Evolutionary conservation across 2,888 invertebrate genomes (phyloP), one percentile per base, ranked within the genome.

Genomic region (Microplitis manilae): DNA sequence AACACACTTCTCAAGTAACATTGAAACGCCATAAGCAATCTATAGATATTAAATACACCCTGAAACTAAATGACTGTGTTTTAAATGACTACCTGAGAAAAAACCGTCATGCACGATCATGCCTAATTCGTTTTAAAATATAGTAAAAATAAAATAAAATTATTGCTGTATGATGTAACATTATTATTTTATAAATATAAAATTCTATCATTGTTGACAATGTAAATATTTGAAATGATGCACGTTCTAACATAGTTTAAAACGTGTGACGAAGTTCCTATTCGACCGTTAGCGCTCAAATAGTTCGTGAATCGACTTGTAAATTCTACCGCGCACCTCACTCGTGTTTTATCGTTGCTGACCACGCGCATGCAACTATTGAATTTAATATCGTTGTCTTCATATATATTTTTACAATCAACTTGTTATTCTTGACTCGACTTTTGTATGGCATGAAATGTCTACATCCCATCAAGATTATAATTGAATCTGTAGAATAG

Each of bases 271-370:
- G 60, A 74, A 65, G 59, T 60, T 50, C 59, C 65, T 13, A 41
- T 17, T 17, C 17, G 13, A 30, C 20, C 38, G 13, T 7, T 41
- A 41, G 9, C 13, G 13, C 50, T 50, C 15, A 77, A 69, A 74
- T 73, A 70, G 59, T 64, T 62, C 39, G 65, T 73, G 73, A 69
- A 73, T 77, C 73, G 69, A 77, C 77, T 73, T 77, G 73, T 73
- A 77, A 77, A 77, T 68, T 73, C 64, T 17, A 73, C 61, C 65
- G 60, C 64, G 41, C 39, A 72, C 64, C 73, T 77, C 73, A 62
- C 73, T 73, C 73, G 62, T 69, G 68, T 73, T 77, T 73, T 73
- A 77, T 73, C 62, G 69, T 68, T 13, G 62, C 67, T 59, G 50
- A 61, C 64, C 75, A 64, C 38, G 30, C 59, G 50, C 59, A 30